Base-by-base conservation (phyloP, 1,140 invertebrate species). In the Drosophila rhopaloa region DNA sequence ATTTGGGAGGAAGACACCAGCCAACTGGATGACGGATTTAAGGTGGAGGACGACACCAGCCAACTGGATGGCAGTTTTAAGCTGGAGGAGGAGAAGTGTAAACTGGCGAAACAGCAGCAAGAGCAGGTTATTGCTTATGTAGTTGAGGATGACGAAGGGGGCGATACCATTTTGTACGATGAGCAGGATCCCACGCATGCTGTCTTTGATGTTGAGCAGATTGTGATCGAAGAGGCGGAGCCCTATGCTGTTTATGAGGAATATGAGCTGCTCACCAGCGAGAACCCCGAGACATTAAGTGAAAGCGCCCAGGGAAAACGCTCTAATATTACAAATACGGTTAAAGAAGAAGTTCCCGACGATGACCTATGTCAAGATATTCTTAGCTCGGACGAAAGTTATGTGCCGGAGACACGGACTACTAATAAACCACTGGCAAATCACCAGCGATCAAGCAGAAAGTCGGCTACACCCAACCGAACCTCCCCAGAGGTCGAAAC, bases 241-340 rank as follows among this genome's bases (percentile, higher is more conserved):
- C 44, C 61, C 9, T 86, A 75, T 41, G 48, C 79, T 0, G 83
- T 74, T 13, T 86, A 89, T 43, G 83, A 86, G 40, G 84, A 86
- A 43, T 47, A 86, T n/a, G 60, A 63, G 43, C 16, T 89, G 1
- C 27, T 80, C 6, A 40, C 60, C n/a, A 56, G 48, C 41, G 60
- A 43, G 8, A 38, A 38, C 19, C 38, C 35, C 0, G 7, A 44
- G 4, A 10, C 24, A 1, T 19, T 50, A 29, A 27, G 46, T 2
- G 65, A 48, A 11, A 16, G 5, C 5, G 13, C 7, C 8, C 5
- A 38, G 32, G n/a, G 14, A 32, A 24, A 47, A 41, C 40, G 32
- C 43, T 5, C 67, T 6, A 14, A 11, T 8, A 13, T 4, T 13
- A 14, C 27, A 9, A n/a, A 35, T 2, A 0, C 10, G n/a, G 1